Base-by-base conservation (phyloP, 64 coral and sea anemone genomes). In the Stylophora pistillata region DNA sequence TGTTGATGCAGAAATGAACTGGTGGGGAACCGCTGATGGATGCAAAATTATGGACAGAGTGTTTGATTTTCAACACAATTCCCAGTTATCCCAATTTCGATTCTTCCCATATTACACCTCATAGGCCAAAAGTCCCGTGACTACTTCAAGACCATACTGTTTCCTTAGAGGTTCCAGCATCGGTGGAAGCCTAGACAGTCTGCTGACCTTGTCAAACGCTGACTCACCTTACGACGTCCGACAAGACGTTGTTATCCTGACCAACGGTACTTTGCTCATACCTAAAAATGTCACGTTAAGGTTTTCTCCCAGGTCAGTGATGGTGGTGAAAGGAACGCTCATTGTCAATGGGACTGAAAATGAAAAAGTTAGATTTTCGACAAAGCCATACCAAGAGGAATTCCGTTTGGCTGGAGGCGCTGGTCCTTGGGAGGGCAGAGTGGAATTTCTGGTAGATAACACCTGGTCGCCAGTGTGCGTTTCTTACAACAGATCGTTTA, bases 271-370 rank as follows among this genome's bases (percentile, higher is more conserved):
- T 5, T 74, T 95, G 17, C 59, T 71, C 28, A 88, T 95, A 27
- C 63, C 74, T 13, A 74, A 66, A 34, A 95, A 95, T 64, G 79
- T 83, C 5, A 91, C 93, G 13, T 66, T n/a, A n/a, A n/a, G n/a
- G n/a, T n/a, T n/a, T n/a, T n/a, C n/a, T n/a, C n/a, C n/a, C n/a
- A n/a, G n/a, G 78, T 81, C 89, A 68, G 76, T 55, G 0, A 87
- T 95, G 68, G 9, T 95, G 21, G 93, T 91, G 17, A 83, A 95
- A 91, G 93, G 93, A 58, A 72, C 72, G 11, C 59, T 95, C 53
- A 16, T 83, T 25, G 89, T 88, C 1, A 23, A 61, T 15, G 93
- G 93, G 30, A 88, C 66, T 13, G 68, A 20, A 37, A 76, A 69
- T 2, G 76, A 91, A 88, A 91, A 56, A 33, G 89, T 95, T 0